Evolutionary conservation across 2,113 vertebrate species (phyloP).

Genomic region (Castor canadensis): DNA sequence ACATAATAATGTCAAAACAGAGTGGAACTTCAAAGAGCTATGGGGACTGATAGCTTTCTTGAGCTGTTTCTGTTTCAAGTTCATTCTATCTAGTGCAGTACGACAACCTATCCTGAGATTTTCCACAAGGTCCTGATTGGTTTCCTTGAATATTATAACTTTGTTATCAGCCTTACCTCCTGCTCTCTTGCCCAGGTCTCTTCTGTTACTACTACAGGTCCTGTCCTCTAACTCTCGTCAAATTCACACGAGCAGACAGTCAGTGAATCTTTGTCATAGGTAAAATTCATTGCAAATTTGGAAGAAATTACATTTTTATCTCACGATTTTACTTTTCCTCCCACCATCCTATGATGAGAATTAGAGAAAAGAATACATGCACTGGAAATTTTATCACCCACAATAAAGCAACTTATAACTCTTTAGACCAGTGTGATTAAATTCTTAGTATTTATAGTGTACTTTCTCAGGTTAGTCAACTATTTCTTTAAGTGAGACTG

Average conservation of each 20-base stretch:
- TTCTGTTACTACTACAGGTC: not conserved
- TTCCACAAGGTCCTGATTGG: not conserved
- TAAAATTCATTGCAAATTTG: not conserved
- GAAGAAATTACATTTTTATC: not conserved
- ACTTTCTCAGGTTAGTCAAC: not conserved
- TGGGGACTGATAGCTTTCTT: not conserved
- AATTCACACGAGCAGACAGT: not conserved
- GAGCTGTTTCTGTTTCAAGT: not conserved
- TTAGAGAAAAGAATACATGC: not conserved
- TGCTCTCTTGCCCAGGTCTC: accelerated
- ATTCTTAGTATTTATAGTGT: slow-evolving; percentile 39
- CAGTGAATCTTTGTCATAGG: not conserved
- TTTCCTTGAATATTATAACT: not conserved
- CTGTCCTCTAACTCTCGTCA: not conserved
- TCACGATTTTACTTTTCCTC: not conserved
- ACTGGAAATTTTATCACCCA: not conserved
- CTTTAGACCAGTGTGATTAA: not conserved
- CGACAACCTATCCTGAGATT: not conserved
- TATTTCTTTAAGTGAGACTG: not conserved
- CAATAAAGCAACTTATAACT: not conserved
- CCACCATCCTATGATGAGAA: not conserved
- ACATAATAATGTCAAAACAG: not conserved
- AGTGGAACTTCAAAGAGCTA: not conserved
- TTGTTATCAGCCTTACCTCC: not conserved
- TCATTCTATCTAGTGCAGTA: not conserved